Evolutionary conservation across 2,797 vertebrate species (phyloP), one percentile per base, ranked within the genome.

Genomic region (Mionectes olivaceus): DNA sequence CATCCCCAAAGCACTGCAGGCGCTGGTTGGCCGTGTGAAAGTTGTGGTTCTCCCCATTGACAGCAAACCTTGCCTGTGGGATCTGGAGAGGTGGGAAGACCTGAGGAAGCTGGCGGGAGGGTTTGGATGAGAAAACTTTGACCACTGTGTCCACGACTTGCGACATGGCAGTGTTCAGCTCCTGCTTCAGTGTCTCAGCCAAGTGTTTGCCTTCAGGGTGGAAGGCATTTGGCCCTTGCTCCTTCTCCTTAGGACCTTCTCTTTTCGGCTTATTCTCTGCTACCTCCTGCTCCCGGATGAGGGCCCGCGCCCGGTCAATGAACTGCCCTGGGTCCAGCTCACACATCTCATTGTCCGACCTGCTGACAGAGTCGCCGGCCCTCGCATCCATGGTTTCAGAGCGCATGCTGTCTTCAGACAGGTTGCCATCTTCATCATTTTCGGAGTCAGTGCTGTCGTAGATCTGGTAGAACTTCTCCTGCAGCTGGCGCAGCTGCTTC

Each of bases 381-480:
- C 99, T 98, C 5, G 97, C 98, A 1, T 98, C 99, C 65, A 98
- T 98, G 4, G 98, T 97, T 96, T 99, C 99, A 0, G 99, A 99
- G 90, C 97, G 98, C 91, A 98, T 98, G 98, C 99, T 99, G 98
- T 99, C 99, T 97, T 99, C 99, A 5, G 99, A 99, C 97, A 99
- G 98, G 98, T 99, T 99, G 79, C 99, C 99, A 44, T 99, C 99
- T 96, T 99, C 99, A 53, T 99, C 99, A 85, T 98, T 98, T 97
- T 99, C 99, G 0, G 99, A 99, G 97, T 99, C 99, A 0, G 99
- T 99, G 96, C 99, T 99, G 97, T 99, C 99, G 2, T 99, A 99
- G 98, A 99, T 99, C 97, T 99, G 99, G 97, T 99, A 99, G 98
- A 99, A 99, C 98, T 99, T 99, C 97, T 99, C 99, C 98, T 99